Base-by-base conservation (phyloP, 2,113 vertebrate genomes). In the Pluvialis apricaria region DNA sequence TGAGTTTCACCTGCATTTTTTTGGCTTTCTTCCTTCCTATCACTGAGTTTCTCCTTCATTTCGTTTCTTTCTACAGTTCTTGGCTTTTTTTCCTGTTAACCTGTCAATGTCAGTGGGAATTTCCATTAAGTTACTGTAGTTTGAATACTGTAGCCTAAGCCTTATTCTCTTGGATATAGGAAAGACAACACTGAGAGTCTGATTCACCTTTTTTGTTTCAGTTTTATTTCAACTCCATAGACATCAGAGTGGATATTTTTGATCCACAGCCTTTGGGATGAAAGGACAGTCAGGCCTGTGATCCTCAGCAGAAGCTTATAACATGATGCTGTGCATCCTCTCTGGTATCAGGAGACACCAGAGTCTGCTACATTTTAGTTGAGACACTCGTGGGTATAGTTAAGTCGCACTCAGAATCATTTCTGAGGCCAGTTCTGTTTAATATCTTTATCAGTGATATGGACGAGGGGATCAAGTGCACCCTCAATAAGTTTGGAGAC, bases 321-420 rank as follows among this genome's bases (percentile, higher is more conserved):
- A 26, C 12, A 3, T 22, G 54, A 22, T n/a, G 81, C 44, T 60
- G 13, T 21, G 28, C 52, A 18, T 72, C 11, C 38, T 51, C 11
- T 24, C 26, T 42, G 51, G 51, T 79, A 25, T 52, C 58, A 61
- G 40, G 54, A 69, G 45, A 69, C 45, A n/a, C 24, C 55, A 13
- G 8, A 24, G 24, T 14, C 40, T 77, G 44, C 47, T 40, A 0
- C 0, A 0, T 60, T 68, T 82, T 55, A n/a, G 18, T 73, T 51
- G 32, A 78, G 51, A n/a, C 6, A 5, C 18, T 55, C 10, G 1
- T 1, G 10, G 45, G 13, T 79, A 16, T 34, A 31, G 19, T 82
- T 82, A 26, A 1, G 2, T 80, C 25, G n/a, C 57, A 64, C 42
- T 49, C 40, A 13, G 70, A 54, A 76, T 29, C 12, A 9, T 42